Base-by-base conservation (phyloP, 2,113 vertebrate genomes). In the Plecotus auritus region DNA sequence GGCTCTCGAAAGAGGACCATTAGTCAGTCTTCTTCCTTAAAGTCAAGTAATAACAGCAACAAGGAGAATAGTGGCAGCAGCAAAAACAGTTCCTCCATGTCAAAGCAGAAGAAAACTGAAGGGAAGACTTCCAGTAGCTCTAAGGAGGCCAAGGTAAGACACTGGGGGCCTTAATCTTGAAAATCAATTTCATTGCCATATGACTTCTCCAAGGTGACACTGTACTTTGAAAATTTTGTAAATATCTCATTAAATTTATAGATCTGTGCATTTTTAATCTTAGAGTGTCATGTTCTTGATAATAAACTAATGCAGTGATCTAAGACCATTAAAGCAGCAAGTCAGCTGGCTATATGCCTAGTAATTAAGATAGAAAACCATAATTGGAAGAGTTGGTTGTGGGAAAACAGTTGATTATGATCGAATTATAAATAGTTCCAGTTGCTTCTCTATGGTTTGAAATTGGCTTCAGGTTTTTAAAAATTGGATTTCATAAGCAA, bases 81-180 rank as follows among this genome's bases (percentile, higher is more conserved):
- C 94, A 98, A 99, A 98, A 98, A 97, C 96, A 98, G 97, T 96
- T 99, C 99, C 9, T 98, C 98, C 5, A 42, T 97, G 76, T 99
- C 99, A 92, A 99, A 99, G 93, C 99, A 99, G 97, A 98, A 99
- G 96, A 99, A 99, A 96, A 98, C 98, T 0, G 99, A 99, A 90
- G 99, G 99, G 93, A 99, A 99, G 78, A 97, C 97, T 78, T 99
- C 98, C 28, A 98, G 98, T 83, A 98, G 97, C 97, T 96, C 98
- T 74, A 99, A 99, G 32, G 99, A 99, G 18, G 86, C 98, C 96
- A 99, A 99, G 99, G 99, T 99, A 94, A 86, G 49, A 61, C 47
- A 12, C 40, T 95, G 7, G 69, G 32, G 17, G 59, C 83, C 42
- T 88, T 61, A 85, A 32, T 84, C 95, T 84, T 51, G 66, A 23